Conservation (phyloP, 2,797 vertebrate genomes). For the Salmo trutta region DNA sequence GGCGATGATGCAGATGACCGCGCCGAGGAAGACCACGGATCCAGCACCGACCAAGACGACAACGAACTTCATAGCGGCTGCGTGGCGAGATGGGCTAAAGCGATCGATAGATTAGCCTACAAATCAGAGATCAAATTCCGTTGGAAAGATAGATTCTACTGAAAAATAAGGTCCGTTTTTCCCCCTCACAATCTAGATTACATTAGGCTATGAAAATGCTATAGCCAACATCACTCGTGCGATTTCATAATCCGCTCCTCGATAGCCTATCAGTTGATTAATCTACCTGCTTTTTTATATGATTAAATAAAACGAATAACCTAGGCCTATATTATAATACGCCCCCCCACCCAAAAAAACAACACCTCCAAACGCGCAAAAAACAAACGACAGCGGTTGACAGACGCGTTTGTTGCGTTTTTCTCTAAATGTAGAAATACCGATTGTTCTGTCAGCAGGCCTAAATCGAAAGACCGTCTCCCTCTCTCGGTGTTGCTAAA, state of each 20-base stretch:
- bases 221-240: not conserved
- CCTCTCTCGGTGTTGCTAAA: constrained; percentile 68
- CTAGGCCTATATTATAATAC: not conserved
- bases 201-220: not conserved
- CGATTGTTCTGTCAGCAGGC: constrained; percentile 40
- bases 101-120: not conserved
- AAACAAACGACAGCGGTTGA: constrained; percentile 12
- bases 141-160: not conserved
- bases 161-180: not conserved
- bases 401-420: constrained; percentile 20
- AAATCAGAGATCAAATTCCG: constrained; percentile 13
- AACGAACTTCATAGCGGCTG: constrained; percentile 89
- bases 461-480: constrained; percentile 14
- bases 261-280: not conserved
- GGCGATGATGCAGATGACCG: constrained; percentile 93
- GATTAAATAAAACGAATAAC: not conserved
- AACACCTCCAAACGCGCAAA: constrained; percentile 30
- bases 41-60: constrained; percentile 91
- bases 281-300: not conserved
- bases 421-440: constrained; percentile 25
- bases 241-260: constrained; percentile 10
- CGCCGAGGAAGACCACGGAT: constrained; percentile 90
- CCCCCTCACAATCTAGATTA: not conserved
- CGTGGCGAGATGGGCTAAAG: not conserved
- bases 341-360: not conserved